Evolutionary conservation across 2,113 vertebrate species (phyloP).

Genomic region (Thryonomys swinderianus): DNA sequence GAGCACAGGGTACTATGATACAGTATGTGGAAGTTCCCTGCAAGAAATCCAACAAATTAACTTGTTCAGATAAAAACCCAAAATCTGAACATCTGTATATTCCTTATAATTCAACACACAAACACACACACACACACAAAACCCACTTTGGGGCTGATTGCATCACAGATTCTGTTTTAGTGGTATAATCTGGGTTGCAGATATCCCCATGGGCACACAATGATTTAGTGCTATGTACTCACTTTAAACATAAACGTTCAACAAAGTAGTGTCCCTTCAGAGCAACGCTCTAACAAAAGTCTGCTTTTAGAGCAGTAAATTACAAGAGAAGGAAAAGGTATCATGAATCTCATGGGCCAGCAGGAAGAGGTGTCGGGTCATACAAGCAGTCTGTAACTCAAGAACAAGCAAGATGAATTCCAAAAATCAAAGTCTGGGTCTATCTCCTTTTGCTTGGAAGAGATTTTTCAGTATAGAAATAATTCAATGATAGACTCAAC

Average conservation of each 20-base stretch:
- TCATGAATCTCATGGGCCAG: slow-evolving; percentile 54
- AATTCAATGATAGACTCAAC: neutral
- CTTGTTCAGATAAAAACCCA: neutral
- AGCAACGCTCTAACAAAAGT: slow-evolving; percentile 66
- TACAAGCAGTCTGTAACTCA: slow-evolving; percentile 49
- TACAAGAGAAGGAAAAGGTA: slow-evolving; percentile 62
- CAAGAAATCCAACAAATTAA: neutral
- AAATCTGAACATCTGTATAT: neutral
- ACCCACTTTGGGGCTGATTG: slow-evolving; percentile 4
- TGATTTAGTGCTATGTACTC: slow-evolving; percentile 62
- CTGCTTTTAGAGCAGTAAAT: slow-evolving; percentile 67
- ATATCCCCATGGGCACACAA: neutral
- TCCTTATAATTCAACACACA: slow-evolving; percentile 17
- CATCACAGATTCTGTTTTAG: slow-evolving; percentile 14
- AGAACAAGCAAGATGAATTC: slow-evolving; percentile 33
- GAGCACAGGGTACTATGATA: neutral
- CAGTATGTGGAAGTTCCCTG: neutral
- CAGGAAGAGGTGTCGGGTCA: slow-evolving; percentile 68
- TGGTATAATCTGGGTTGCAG: slow-evolving; percentile 54
- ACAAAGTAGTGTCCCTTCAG: slow-evolving; percentile 62
- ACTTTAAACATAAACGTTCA: slow-evolving; percentile 71
- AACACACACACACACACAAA: neutral
- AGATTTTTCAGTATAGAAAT: slow-evolving; percentile 31
- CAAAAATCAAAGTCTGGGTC: slow-evolving; percentile 21
- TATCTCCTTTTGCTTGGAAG: neutral